These are phyloP conservation scores for Phataginus tricuspis DNA, from an alignment of 2,797 vertebrate genomes.

Conservation along the genomic window DNA sequence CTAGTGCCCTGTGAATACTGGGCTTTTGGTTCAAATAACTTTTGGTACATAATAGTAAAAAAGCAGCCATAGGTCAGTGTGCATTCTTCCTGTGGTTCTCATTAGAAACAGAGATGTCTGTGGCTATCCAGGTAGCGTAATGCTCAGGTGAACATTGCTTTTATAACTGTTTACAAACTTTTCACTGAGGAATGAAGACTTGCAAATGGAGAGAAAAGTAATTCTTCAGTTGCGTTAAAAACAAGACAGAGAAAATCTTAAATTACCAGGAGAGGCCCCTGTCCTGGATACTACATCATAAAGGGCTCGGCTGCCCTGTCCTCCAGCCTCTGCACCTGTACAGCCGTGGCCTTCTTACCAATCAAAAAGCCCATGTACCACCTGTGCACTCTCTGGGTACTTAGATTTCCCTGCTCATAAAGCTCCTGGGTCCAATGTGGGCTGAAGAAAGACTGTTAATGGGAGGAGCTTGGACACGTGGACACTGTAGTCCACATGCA, in stretches of 20 bases:
- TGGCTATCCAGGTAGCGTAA: neutral
- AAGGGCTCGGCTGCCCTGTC: neutral
- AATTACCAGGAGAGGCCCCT: neutral
- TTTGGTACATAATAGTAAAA: neutral
- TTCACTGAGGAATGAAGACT: neutral
- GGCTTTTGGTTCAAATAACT: neutral
- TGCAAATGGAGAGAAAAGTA: neutral
- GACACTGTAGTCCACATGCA: neutral
- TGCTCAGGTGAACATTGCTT: neutral
- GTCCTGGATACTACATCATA: neutral
- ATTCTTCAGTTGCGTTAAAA: conserved; percentile 38
- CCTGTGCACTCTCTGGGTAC: too few relatives aligned
- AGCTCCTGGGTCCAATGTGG: neutral
- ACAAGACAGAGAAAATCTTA: neutral
- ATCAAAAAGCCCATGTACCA: neutral
- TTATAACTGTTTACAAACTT: conserved; percentile 27
- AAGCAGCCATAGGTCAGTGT: neutral
- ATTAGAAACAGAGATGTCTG: neutral
- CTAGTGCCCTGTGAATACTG: neutral
- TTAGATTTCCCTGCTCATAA: neutral
- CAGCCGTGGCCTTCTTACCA: neutral
- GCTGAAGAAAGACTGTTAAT: neutral
- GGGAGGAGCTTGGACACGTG: neutral
- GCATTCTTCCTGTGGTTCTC: neutral
- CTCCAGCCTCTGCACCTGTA: neutral